Evolutionary conservation across 2,113 vertebrate species (phyloP).

Genomic region (Melozone crissalis): DNA sequence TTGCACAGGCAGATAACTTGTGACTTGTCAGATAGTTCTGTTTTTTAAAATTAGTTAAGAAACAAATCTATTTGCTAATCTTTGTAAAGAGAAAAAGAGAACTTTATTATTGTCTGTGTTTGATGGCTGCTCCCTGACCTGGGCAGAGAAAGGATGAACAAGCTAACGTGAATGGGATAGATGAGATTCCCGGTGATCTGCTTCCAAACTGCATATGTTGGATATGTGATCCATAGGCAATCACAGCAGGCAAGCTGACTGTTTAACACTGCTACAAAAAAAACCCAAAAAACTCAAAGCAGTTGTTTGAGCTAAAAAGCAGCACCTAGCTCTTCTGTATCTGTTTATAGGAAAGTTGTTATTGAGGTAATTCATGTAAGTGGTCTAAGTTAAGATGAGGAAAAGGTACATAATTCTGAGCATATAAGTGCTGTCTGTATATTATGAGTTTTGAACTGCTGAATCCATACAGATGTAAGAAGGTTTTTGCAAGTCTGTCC

Average conservation of each 20-base stretch:
- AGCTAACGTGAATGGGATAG: background rate
- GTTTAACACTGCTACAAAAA: background rate
- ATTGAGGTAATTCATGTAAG: background rate
- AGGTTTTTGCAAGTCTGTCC: background rate
- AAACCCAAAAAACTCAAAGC: rapidly evolving
- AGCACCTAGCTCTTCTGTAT: background rate
- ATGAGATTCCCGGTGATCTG: background rate
- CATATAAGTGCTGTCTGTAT: background rate
- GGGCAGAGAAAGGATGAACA: background rate
- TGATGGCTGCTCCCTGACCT: background rate
- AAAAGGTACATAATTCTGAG: background rate
- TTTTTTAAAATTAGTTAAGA: background rate
- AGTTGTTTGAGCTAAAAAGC: background rate
- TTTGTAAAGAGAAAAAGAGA: background rate
- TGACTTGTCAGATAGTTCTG: background rate
- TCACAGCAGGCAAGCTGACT: background rate
- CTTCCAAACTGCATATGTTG: background rate
- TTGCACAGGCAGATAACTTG: background rate
- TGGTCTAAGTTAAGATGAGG: background rate
- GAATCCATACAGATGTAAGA: background rate
- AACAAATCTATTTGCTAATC: background rate
- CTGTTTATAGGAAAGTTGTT: background rate
- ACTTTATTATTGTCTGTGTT: background rate
- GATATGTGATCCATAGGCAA: background rate
- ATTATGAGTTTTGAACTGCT: background rate